phyloP scores from a whole-genome alignment of 2,888 invertebrate species.

The Macropis europaea region DNA sequence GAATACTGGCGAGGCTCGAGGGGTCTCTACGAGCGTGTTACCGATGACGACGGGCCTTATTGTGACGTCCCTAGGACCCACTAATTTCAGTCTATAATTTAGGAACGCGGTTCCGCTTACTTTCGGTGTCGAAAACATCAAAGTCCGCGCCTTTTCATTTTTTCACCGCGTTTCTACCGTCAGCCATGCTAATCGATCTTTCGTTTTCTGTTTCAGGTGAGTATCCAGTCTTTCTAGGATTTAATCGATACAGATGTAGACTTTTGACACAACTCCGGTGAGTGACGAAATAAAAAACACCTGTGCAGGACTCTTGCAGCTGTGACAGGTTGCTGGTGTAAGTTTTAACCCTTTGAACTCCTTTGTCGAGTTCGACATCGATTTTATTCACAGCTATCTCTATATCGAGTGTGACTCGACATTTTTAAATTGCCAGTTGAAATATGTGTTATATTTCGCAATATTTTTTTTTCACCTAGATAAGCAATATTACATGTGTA shows the following conservation, averaged over 20 bases:
- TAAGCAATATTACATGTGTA: too few species aligned
- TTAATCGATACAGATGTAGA: neutral
- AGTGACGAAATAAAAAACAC: slow-evolving; percentile 17
- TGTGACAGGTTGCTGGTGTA: too few species aligned
- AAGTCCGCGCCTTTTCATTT: slow-evolving; percentile 10
- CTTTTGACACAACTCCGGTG: neutral
- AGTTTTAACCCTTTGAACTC: too few species aligned
- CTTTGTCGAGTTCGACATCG: too few species aligned
- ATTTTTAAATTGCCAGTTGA: too few species aligned
- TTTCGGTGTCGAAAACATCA: neutral
- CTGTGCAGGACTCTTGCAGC: too few species aligned
- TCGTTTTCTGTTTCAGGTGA: slow-evolving; percentile 59
- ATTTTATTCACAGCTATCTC: too few species aligned
- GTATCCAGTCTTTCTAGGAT: slow-evolving; percentile 32
- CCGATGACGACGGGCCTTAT: neutral
- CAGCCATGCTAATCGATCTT: slow-evolving; percentile 3
- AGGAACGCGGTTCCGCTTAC: neutral
- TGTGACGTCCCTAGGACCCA: neutral
- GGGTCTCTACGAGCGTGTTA: neutral
- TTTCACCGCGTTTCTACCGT: neutral
- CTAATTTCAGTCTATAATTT: slow-evolving; percentile 32
- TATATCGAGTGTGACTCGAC: too few species aligned
- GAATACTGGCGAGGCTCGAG: neutral
- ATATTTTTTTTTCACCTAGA: too few species aligned
- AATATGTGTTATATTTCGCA: too few species aligned